Evolutionary conservation across 2,113 vertebrate species (phyloP).

Genomic region (Rhinogobius similis): DNA sequence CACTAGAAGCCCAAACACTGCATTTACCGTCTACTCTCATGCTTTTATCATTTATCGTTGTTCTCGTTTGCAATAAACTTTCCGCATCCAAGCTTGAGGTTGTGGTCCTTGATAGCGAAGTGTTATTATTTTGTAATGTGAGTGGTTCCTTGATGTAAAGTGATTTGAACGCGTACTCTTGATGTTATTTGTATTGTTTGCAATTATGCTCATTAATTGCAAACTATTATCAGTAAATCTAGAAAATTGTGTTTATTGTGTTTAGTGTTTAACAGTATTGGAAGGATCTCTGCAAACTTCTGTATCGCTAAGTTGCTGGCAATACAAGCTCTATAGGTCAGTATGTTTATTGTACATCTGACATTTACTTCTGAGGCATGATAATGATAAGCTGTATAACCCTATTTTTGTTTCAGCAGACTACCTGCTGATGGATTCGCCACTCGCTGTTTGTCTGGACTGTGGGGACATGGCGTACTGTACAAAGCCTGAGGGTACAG

Average conservation of each 20-base stretch:
- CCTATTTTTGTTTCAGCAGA: background rate
- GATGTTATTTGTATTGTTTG: background rate
- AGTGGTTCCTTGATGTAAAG: no score
- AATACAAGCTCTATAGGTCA: background rate
- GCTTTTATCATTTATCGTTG: no score
- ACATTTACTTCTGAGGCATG: background rate
- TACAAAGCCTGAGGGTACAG: conserved; percentile 23
- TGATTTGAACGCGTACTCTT: no score
- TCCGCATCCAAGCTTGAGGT: no score
- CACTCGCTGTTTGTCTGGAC: background rate
- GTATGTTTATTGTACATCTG: background rate
- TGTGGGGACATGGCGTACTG: conserved; percentile 6
- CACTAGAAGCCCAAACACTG: no score
- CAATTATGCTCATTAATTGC: background rate
- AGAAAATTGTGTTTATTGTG: no score
- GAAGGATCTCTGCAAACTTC: background rate
- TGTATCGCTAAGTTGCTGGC: background rate
- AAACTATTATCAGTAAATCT: background rate
- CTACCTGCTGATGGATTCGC: conserved; percentile 1
- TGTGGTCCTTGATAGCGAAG: no score
- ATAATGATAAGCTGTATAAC: background rate
- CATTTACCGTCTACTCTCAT: no score
- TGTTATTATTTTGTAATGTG: no score
- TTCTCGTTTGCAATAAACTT: no score
- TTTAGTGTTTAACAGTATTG: no score